phyloP scores from a whole-genome alignment of 1,140 invertebrate genomes.

The Hestina assimilis region DNA sequence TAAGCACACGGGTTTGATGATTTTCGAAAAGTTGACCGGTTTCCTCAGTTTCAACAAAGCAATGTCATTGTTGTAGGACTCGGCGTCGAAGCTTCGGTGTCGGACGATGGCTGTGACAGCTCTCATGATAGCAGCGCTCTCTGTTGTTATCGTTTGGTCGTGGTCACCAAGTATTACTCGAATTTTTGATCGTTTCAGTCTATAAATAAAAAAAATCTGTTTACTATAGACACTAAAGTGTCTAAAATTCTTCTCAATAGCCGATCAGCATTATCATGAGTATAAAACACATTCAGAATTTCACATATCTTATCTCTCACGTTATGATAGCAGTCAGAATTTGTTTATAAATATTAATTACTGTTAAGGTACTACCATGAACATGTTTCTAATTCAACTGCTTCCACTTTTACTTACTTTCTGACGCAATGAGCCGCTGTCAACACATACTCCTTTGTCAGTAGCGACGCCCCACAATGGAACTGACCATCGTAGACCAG shows the following conservation, averaged over 20 bases:
- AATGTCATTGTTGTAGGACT: slow-evolving; percentile 93
- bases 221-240: not conserved
- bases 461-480: slow-evolving; percentile 92
- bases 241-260: too few relatives aligned
- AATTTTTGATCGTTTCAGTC: slow-evolving; percentile 87
- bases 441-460: slow-evolving; percentile 85
- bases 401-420: slow-evolving; percentile 67
- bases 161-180: slow-evolving; percentile 88
- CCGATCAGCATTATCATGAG: too few relatives aligned
- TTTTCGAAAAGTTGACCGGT: slow-evolving; percentile 87
- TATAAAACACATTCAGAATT: too few relatives aligned
- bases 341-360: too few relatives aligned
- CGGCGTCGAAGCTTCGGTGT: slow-evolving; percentile 89
- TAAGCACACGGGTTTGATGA: slow-evolving; percentile 89
- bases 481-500: slow-evolving; percentile 92
- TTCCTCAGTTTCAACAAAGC: slow-evolving; percentile 87
- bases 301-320: too few relatives aligned
- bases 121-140: slow-evolving; percentile 87
- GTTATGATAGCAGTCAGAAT: too few relatives aligned
- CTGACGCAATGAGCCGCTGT: slow-evolving; percentile 86
- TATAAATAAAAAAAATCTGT: slow-evolving; percentile 49
- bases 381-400: too few relatives aligned
- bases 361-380: too few relatives aligned
- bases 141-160: slow-evolving; percentile 87
- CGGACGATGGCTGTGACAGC: slow-evolving; percentile 87